Percentiles rank a stretch among this genome's conserved stretches.
Conservation (phyloP, 2,797 vertebrate genomes). For the Vultur gryphus region DNA sequence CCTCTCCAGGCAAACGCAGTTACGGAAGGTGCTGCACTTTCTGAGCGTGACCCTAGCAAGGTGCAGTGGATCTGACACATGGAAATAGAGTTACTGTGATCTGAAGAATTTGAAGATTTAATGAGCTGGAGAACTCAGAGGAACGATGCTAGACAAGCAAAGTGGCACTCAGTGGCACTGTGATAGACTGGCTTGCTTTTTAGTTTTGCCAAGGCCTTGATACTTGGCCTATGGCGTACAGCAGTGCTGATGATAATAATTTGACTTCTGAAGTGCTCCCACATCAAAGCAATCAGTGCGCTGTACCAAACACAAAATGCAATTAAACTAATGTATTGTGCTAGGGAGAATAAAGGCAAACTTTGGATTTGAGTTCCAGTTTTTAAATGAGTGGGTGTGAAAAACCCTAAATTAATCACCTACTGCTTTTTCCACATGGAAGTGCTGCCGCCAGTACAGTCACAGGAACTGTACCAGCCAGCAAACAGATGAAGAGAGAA, state of each 20-base stretch:
- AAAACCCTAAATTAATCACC: not conserved
- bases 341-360: not conserved
- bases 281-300: not conserved
- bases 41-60: fast-evolving
- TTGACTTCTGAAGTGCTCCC: slow-evolving; percentile 14
- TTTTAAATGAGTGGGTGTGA: not conserved
- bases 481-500: not conserved
- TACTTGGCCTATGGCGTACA: not conserved
- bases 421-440: not conserved
- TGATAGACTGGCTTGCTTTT: not conserved
- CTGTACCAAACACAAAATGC: not conserved
- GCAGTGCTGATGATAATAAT: not conserved
- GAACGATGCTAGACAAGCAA: not conserved
- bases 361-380: not conserved
- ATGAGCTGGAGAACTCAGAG: not conserved
- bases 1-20: not conserved
- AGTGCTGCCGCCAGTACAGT: not conserved
- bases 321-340: slow-evolving; percentile 29
- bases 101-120: not conserved
- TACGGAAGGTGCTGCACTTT: not conserved
- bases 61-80: not conserved
- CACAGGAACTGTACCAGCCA: not conserved
- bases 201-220: not conserved
- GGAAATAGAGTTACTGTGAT: not conserved
- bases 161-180: not conserved